Evolutionary conservation across 2,113 vertebrate species (phyloP).

Genomic region (Carassius gibelio): DNA sequence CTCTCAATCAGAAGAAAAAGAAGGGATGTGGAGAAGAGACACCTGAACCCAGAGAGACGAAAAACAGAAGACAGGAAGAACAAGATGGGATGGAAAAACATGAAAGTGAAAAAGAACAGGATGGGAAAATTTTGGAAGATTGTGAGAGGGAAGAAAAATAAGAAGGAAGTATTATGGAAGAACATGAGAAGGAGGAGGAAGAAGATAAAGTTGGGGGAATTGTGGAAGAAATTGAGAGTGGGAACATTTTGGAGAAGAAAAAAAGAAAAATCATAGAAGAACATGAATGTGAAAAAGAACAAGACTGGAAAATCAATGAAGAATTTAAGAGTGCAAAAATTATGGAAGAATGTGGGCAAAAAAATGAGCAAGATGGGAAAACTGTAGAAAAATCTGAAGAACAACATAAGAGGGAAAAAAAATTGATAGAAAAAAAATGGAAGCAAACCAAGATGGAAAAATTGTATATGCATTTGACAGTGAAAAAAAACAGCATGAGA

Average conservation of each 20-base stretch:
- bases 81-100: background rate
- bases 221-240: background rate
- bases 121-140: background rate
- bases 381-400: background rate
- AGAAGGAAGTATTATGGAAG: background rate
- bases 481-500: too few species aligned
- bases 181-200: too few species aligned
- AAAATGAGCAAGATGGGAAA: background rate
- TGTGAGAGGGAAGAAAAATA: background rate
- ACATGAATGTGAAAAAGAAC: too few species aligned
- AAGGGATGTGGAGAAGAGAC: too few species aligned
- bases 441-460: too few species aligned
- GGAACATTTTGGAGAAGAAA: background rate
- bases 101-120: background rate
- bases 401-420: background rate
- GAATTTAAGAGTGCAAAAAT: too few species aligned
- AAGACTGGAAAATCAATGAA: too few species aligned
- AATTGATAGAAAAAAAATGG: background rate
- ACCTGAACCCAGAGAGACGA: background rate
- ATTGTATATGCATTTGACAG: too few species aligned
- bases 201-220: background rate
- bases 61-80: background rate
- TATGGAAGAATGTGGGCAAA: background rate
- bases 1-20: conserved; percentile 65
- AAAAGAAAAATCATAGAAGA: too few species aligned